Evolutionary conservation across 2,888 invertebrate species (phyloP).

Genomic region (Hypomecis punctinalis): DNA sequence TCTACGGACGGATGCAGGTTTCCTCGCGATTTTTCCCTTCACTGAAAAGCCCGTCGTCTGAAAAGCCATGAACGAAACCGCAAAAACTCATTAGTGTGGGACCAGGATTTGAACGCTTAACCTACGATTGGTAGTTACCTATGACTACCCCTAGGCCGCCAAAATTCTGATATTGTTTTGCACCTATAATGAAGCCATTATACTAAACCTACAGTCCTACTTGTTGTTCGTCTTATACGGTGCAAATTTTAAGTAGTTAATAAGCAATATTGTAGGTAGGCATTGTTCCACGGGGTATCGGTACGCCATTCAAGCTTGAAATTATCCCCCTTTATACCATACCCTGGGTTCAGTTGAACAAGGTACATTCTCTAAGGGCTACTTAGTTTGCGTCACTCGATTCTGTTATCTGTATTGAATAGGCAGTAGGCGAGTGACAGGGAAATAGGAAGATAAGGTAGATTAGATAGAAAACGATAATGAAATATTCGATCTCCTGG

Average conservation of each 20-base stretch:
- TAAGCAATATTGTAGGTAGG: constrained; percentile 25
- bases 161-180: no score
- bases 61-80: no score
- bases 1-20: no score
- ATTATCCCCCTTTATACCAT: constrained; percentile 48
- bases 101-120: no score
- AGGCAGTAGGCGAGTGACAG: neutral
- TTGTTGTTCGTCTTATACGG: constrained; percentile 8
- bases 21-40: no score
- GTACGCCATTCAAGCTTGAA: constrained; percentile 49
- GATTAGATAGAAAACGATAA: neutral
- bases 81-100: no score
- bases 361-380: constrained; percentile 7
- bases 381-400: neutral
- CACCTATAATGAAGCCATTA: no score
- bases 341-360: constrained; percentile 19
- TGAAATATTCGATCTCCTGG: no score
- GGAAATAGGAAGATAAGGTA: constrained; percentile 1
- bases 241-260: constrained; percentile 2
- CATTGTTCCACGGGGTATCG: constrained; percentile 37
- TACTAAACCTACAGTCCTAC: neutral
- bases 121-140: no score
- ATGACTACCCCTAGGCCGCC: no score
- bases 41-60: no score
- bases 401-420: neutral